Percentiles rank a stretch among this genome's conserved stretches.
Conservation (phyloP, 2,797 vertebrate species). For the Sus cebifrons region DNA sequence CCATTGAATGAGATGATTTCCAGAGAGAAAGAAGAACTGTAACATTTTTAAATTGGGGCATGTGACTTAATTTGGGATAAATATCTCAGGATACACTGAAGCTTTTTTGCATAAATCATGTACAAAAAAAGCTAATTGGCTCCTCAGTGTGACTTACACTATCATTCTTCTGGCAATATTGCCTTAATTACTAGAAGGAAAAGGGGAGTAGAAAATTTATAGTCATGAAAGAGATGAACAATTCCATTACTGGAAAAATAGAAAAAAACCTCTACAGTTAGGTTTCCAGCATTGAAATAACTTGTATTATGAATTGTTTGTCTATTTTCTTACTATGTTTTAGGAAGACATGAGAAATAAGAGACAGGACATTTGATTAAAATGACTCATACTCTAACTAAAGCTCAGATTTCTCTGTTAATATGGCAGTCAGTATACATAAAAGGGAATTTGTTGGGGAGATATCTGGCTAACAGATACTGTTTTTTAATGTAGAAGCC, state of each 20-base stretch:
- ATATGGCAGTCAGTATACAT: slow-evolving; percentile 19
- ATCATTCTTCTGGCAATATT: slow-evolving; percentile 37
- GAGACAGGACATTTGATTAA: not conserved
- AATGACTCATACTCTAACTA: not conserved
- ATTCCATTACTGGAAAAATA: not conserved
- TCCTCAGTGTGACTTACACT: slow-evolving; percentile 56
- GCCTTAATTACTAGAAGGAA: slow-evolving; percentile 59
- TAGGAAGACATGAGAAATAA: not conserved
- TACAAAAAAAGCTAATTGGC: slow-evolving; percentile 78
- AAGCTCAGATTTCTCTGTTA: not conserved
- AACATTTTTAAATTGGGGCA: slow-evolving; percentile 69
- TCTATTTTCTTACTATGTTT: not conserved
- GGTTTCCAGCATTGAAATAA: slow-evolving; percentile 54
- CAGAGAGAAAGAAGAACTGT: not conserved
- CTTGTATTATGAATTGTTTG: not conserved
- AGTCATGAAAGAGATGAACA: slow-evolving; percentile 38
- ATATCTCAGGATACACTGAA: slow-evolving; percentile 67
- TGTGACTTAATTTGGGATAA: slow-evolving; percentile 69
- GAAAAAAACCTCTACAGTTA: not conserved
- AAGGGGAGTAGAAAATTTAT: not conserved
- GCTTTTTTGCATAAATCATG: slow-evolving; percentile 74
- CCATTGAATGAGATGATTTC: slow-evolving; percentile 20
- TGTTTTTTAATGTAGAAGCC: slow-evolving; percentile 30
- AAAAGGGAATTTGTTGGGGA: slow-evolving; percentile 24
- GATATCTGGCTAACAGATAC: slow-evolving; percentile 22